Evolutionary conservation across 2,888 invertebrate genomes (phyloP), one percentile per base, ranked within the genome.

Genomic region (Pyralis farinalis): DNA sequence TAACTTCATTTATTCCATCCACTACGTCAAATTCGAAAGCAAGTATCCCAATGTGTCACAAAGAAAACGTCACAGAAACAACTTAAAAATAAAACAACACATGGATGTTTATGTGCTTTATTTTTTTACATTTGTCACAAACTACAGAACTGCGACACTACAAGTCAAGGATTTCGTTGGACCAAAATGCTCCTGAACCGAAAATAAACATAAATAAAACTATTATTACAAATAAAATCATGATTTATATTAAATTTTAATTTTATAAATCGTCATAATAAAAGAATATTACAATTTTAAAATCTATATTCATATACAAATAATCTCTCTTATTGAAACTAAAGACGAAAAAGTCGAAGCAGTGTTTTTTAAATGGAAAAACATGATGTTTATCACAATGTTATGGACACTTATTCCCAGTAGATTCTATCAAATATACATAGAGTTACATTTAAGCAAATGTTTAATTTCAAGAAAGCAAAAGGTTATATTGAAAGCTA

Each of bases 261-360:
- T 70, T 71, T 74, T 68, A 76, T 79, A 76, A 73, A 73, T 73
- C 62, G 78, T 71, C 79, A 81, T 71, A 74, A 75, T 80, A 80
- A 77, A 78, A 73, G 66, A 72, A 81, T 75, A 79, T 77, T 77
- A 78, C 67, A 72, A 59, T 77, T 74, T 65, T 67, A 69, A 74
- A 83, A 77, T 75, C 82, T 84, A 83, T 83, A 81, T 72, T 84
- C 82, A 86, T 87, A 78, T 85, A 86, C 85, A 87, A 82, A 83
- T 86, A 83, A 86, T 82, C 80, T 83, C 74, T 80, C 85, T 84
- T 82, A 76, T 71, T 72, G 78, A 77, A 71, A 79, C 77, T 77
- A 80, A 66, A 74, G 71, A 68, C 78, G 75, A 75, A 80, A 76
- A 71, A 66, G 65, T 79, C 82, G 80, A 68, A 67, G 76, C 75